These are phyloP conservation scores for Procambarus clarkii DNA, from an alignment of 1,140 invertebrate species.

Conservation along the genomic window DNA sequence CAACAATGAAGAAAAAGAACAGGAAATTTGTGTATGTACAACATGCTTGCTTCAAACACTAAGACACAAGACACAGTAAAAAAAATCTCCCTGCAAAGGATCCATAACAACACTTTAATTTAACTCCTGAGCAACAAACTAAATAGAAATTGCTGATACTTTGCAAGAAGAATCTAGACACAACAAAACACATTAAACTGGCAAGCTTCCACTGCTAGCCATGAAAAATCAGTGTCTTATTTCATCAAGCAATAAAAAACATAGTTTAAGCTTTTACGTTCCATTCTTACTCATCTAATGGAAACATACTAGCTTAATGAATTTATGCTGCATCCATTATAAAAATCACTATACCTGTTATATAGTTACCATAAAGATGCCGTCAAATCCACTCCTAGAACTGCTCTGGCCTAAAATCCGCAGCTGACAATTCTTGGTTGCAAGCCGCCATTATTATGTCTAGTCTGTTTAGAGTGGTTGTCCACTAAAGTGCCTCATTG, in stretches of 20 bases:
- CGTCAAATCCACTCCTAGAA: constrained; percentile 68
- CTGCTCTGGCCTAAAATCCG: constrained; percentile 67
- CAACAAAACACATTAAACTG: constrained; percentile 62
- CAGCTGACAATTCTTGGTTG: constrained; percentile 68
- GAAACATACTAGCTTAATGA: constrained; percentile 60
- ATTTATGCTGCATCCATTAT: constrained; percentile 59
- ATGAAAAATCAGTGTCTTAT: background rate
- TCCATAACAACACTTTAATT: constrained; percentile 25
- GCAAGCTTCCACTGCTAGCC: constrained; percentile 39
- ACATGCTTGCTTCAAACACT: constrained; percentile 67
- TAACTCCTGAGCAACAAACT: background rate
- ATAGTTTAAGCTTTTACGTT: background rate
- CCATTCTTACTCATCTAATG: constrained; percentile 2
- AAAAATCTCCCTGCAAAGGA: constrained; percentile 55
- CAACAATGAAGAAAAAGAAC: constrained; percentile 8
- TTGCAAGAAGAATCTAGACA: constrained; percentile 61
- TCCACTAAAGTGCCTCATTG: constrained; percentile 59
- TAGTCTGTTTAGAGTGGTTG: constrained; percentile 68
- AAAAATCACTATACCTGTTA: constrained; percentile 72
- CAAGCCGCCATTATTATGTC: constrained; percentile 67
- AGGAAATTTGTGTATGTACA: constrained; percentile 20
- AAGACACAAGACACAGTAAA: constrained; percentile 65
- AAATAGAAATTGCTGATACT: constrained; percentile 23
- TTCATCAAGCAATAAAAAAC: background rate
- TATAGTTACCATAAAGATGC: constrained; percentile 69